Percentiles rank a stretch among this genome's conserved stretches.
Evolutionary conservation across 1,140 invertebrate genomes (phyloP).

Genomic region (Spodoptera litura): DNA sequence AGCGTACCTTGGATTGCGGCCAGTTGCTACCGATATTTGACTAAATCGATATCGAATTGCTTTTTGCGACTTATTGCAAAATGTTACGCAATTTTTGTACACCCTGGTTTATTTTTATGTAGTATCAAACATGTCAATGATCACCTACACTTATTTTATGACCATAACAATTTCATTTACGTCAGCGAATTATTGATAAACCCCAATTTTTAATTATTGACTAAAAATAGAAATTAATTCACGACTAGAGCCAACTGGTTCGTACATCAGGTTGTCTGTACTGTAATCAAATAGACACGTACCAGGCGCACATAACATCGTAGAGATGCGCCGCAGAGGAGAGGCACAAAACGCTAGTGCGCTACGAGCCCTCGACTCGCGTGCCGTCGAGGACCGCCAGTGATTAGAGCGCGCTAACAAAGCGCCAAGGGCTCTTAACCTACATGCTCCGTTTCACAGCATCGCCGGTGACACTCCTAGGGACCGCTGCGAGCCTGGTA

Average conservation of each 20-base stretch:
- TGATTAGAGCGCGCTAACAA: conserved; percentile 84
- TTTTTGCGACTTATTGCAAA: conserved; percentile 61
- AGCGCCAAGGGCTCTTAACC: conserved; percentile 81
- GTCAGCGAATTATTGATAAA: no score
- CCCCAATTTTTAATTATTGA: no score
- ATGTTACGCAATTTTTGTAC: conserved; percentile 35
- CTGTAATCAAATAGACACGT: conserved; percentile 54
- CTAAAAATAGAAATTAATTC: neutral
- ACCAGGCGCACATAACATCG: conserved; percentile 63
- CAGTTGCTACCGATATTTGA: conserved; percentile 55
- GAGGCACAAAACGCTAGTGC: conserved; percentile 82
- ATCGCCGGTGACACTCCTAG: conserved; percentile 71
- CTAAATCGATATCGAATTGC: conserved; percentile 62
- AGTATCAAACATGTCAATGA: no score
- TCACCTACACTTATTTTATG: no score
- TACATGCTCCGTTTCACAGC: conserved; percentile 83
- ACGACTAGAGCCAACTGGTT: neutral
- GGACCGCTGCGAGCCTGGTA: conserved; percentile 71
- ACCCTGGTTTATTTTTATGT: no score
- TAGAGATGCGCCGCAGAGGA: conserved; percentile 66
- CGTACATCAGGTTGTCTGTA: neutral
- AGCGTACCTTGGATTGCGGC: conserved; percentile 63
- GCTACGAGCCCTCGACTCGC: conserved; percentile 76
- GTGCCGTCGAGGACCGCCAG: conserved; percentile 77
- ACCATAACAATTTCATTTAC: no score